Evolutionary conservation across 1,140 invertebrate genomes (phyloP), one percentile per base, ranked within the genome.

Genomic region (Scaptomyza graminum): DNA sequence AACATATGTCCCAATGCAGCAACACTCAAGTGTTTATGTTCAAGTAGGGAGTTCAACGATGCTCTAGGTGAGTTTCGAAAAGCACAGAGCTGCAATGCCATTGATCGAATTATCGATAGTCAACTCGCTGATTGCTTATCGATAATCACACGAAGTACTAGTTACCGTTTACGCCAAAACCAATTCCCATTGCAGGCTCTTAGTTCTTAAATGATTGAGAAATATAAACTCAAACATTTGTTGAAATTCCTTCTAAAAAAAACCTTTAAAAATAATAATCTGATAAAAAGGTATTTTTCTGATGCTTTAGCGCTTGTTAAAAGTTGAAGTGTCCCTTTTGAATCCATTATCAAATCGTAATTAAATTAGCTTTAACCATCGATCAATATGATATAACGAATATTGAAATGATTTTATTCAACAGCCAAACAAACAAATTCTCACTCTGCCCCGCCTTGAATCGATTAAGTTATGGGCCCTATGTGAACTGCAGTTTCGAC

Each of bases 401-500:
- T 61, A 68, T 49, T 54, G 13, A 61, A 61, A 54, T 52, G 50
- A 39, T 54, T 34, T 68, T 49, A 61, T 68, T 68, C 46, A 44
- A 52, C 34, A 22, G 22, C 46, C 52, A 22, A 18, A 16, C n/a
- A 34, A 34, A 9, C 12, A n/a, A n/a, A n/a, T n/a, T 52, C 47
- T 12, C 22, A n/a, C 8, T 25, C n/a, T n/a, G n/a, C n/a, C n/a
- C 18, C 18, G 4, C 18, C 4, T 16, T 41, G 15, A 55, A 16
- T 56, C 62, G 34, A 64, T 64, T 64, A 64, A 51, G 46, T 51
- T 44, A 49, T 25, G 34, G 31, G 55, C 18, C 54, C 54, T 39
- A 6, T 44, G 39, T 56, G 44, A 51, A 16, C 31, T 49, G 52
- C 50, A 52, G 34, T 37, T 37, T n/a, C 50, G 22, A 59, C 13